Percentiles rank a stretch among this genome's conserved stretches.
Conservation (phyloP, 2,797 vertebrate genomes). For the Silurus aristotelis region DNA sequence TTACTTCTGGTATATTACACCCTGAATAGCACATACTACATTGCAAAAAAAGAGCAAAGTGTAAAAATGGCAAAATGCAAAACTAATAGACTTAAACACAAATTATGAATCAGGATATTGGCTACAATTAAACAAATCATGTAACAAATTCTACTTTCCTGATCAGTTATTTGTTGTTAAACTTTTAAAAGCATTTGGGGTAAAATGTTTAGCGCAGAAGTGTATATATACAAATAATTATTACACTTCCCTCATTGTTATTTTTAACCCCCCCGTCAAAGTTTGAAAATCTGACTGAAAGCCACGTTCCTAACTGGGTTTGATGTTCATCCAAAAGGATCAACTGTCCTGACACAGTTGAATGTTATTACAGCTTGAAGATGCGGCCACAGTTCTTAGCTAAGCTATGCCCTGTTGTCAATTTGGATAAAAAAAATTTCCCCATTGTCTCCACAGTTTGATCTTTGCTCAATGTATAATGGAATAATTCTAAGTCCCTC, state of each 20-base stretch:
- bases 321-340: constrained; percentile 12
- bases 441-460: neutral
- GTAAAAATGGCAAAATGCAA: too few relatives aligned
- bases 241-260: neutral
- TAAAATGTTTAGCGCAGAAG: too few relatives aligned
- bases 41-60: too few relatives aligned
- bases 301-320: neutral
- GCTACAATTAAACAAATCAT: too few relatives aligned
- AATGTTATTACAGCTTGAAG: neutral
- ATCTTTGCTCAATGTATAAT: neutral
- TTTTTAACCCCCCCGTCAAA: too few relatives aligned
- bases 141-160: too few relatives aligned
- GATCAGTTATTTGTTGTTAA: too few relatives aligned
- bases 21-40: neutral
- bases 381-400: neutral
- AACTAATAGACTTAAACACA: too few relatives aligned
- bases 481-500: too few relatives aligned
- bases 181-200: too few relatives aligned
- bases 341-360: neutral
- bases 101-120: too few relatives aligned
- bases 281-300: neutral
- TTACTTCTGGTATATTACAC: constrained; percentile 2
- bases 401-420: neutral
- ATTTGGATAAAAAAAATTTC: neutral
- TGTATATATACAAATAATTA: too few relatives aligned